Percentiles rank a stretch among this genome's conserved stretches.
Evolutionary conservation across 2,113 vertebrate species (phyloP).

Genomic region (Nothocercus julius): DNA sequence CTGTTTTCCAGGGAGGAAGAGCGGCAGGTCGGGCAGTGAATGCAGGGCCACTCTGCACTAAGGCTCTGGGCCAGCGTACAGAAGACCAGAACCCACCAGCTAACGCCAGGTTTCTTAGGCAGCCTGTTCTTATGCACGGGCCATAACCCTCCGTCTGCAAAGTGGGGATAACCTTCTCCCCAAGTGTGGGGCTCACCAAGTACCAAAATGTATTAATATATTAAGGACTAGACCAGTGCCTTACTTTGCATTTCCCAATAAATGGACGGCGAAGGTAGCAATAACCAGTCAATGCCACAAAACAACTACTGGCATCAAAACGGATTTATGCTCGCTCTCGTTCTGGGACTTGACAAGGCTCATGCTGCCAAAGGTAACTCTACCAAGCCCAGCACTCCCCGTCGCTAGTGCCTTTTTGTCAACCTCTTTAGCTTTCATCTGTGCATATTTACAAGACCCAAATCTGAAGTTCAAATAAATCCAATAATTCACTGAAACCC

Average conservation of each 20-base stretch:
- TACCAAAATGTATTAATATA: background rate
- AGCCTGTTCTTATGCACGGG: background rate
- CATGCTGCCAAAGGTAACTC: slow-evolving; percentile 7
- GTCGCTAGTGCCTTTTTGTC: slow-evolving; percentile 15
- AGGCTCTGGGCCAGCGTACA: background rate
- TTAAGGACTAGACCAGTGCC: background rate
- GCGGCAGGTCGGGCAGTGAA: rapidly evolving
- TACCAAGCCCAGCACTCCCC: slow-evolving; percentile 1
- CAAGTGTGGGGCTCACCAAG: background rate
- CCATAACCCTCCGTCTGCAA: background rate
- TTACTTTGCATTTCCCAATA: slow-evolving; percentile 1
- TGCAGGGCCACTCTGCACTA: background rate
- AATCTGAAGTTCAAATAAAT: slow-evolving; percentile 67
- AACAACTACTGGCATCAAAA: background rate
- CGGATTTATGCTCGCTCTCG: background rate
- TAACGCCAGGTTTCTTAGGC: background rate
- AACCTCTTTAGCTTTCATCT: slow-evolving; percentile 52
- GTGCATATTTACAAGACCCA: slow-evolving; percentile 52
- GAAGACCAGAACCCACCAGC: background rate
- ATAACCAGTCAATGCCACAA: background rate
- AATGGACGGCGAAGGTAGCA: background rate
- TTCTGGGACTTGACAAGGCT: slow-evolving; percentile 21
- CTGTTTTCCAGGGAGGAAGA: background rate
- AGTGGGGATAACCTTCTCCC: background rate
- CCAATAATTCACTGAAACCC: slow-evolving; percentile 59